These are phyloP conservation scores for Leptogaster cylindrica DNA, from an alignment of 2,888 invertebrate species.

Conservation along the genomic window DNA sequence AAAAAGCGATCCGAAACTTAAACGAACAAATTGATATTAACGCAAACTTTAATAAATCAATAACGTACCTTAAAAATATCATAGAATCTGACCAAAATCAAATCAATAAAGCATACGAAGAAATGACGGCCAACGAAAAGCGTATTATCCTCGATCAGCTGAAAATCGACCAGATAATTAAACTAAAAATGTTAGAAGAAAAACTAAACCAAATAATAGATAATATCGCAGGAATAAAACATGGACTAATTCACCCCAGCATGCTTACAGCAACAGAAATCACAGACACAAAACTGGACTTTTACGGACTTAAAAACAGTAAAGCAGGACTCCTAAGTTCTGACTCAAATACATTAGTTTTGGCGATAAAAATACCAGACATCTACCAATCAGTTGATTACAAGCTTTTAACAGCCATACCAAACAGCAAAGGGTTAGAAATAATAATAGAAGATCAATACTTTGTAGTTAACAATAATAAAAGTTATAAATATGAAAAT, in stretches of 20 bases:
- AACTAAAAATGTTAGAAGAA: not conserved
- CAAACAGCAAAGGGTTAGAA: conserved; percentile 6
- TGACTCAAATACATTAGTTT: not conserved
- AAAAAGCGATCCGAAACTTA: too few species aligned
- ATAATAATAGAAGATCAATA: conserved; percentile 2
- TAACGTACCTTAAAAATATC: too few species aligned
- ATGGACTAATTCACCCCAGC: too few species aligned
- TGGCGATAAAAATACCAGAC: conserved; percentile 28
- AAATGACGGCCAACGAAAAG: too few species aligned
- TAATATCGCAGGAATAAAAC: not conserved
- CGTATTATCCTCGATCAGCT: too few species aligned
- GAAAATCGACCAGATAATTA: not conserved
- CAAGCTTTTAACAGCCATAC: conserved; percentile 20
- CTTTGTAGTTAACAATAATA: not conserved
- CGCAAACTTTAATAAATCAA: too few species aligned
- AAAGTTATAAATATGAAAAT: too few species aligned
- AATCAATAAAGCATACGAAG: too few species aligned
- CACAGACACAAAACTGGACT: too few species aligned
- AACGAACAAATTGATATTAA: too few species aligned
- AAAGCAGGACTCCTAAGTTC: not conserved
- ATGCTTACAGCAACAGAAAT: too few species aligned
- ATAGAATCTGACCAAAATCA: too few species aligned
- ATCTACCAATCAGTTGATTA: not conserved
- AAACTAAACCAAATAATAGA: not conserved
- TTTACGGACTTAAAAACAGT: not conserved